Evolutionary conservation across 2,797 vertebrate genomes (phyloP).

Genomic region (Zalophus californianus): DNA sequence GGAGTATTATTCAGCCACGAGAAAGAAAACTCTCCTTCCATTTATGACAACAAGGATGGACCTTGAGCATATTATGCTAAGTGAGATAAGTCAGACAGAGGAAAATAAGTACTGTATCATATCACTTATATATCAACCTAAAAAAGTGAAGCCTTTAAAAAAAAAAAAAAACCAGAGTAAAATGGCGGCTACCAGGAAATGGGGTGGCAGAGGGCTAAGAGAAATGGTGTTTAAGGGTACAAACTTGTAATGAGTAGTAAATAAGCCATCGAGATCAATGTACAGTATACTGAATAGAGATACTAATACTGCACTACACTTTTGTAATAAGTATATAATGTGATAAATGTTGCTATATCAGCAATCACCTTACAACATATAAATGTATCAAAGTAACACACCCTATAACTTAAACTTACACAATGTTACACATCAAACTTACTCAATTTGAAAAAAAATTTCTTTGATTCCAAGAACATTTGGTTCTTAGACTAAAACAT

Average conservation of each 20-base stretch:
- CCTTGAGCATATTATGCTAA: not conserved
- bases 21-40: not conserved
- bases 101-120: not conserved
- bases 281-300: not conserved
- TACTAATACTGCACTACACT: not conserved
- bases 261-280: not conserved
- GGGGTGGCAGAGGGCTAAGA: not conserved
- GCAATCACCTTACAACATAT: not conserved
- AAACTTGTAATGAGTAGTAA: not conserved
- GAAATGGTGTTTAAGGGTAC: not conserved
- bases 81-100: not conserved
- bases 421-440: not conserved
- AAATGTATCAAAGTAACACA: not conserved
- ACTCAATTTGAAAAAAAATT: not conserved
- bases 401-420: not conserved
- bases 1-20: not conserved
- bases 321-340: not conserved
- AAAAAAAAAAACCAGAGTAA: not conserved
- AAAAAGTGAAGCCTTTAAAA: not conserved
- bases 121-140: not conserved
- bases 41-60: not conserved
- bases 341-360: not conserved
- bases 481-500: not conserved
- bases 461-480: constrained; percentile 38
- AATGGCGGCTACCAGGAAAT: not conserved